These are phyloP conservation scores for Eupleurogrammus muticus DNA, from an alignment of 2,797 vertebrate genomes.

Conservation along the genomic window DNA sequence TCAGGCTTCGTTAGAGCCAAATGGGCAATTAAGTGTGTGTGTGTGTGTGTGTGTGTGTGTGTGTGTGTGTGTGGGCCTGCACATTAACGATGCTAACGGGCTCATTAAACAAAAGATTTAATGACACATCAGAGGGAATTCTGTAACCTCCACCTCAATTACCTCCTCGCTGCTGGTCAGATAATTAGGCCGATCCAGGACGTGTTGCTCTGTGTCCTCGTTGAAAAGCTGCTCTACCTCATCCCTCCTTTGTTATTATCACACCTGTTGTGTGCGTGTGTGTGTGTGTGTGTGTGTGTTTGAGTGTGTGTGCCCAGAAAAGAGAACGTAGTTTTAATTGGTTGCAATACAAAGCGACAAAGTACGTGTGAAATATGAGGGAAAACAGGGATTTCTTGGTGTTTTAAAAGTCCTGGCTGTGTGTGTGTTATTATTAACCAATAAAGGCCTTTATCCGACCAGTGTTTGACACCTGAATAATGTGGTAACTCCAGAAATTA, in stretches of 20 bases:
- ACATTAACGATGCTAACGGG: constrained; percentile 52
- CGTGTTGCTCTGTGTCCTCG: constrained; percentile 38
- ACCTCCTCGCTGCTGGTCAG: constrained; percentile 54
- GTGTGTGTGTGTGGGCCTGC: constrained; percentile 48
- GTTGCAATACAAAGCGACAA: constrained; percentile 47
- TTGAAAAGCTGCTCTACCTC: constrained; percentile 37
- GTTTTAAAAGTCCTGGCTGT: constrained; percentile 5
- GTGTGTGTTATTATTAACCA: accelerated
- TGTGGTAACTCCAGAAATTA: no score
- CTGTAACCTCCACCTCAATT: constrained; percentile 72
- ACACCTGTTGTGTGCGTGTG: neutral
- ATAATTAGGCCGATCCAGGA: constrained; percentile 61
- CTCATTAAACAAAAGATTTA: constrained; percentile 77
- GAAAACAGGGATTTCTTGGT: constrained; percentile 19
- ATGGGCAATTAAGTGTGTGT: constrained; percentile 51
- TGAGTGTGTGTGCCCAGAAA: no score
- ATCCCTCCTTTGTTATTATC: constrained; percentile 34
- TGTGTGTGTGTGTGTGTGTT: neutral
- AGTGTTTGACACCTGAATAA: no score
- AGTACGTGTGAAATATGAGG: constrained; percentile 1
- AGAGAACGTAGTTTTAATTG: constrained; percentile 71
- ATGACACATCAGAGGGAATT: constrained; percentile 60
- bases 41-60: constrained; percentile 56
- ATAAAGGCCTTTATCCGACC: no score
- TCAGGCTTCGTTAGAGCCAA: constrained; percentile 48